Base-by-base conservation (phyloP, 2,113 vertebrate species). In the Carassius gibelio region DNA sequence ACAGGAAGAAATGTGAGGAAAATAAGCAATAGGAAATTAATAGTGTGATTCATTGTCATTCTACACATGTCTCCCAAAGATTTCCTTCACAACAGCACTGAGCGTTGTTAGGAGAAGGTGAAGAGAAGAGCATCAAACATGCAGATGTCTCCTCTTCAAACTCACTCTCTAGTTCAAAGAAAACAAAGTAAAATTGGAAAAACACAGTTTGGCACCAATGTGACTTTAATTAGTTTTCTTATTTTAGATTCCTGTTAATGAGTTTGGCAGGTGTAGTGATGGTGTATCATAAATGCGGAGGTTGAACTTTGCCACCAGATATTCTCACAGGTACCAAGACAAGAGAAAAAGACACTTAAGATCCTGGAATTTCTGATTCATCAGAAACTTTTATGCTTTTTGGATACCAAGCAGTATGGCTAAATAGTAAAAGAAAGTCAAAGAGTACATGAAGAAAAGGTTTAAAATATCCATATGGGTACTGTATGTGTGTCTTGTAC, bases 191-290 rank as follows among this genome's bases (percentile, higher is more conserved):
- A 72, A 77, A 66, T 23, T 45, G 50, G 50, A 23, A 57, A 30
- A 80, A 48, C 23, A 6, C 26, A 62, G 48, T 30, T 61, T 84
- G n/a, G 78, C 30, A 23, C 38, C 81, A 55, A 42, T 30, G 75
- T 68, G 80, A 71, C 81, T 86, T 76, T 84, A 82, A 87, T 88
- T 81, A 80, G 80, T 57, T 81, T 75, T 86, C 77, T 81, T 76
- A 72, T n/a, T 45, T 81, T 42, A 86, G 86, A 88, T 89, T 85
- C 68, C 68, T 88, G 69, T 87, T 91, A 86, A 88, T 88, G 85
- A 81, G 77, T 89, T 87, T 69, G 81, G 57, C 76, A 81, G 66
- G 61, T 80, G 75, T 68, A 75, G 52, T 83, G 62, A 80, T 52
- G 62, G 45, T 64, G 26, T 61, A 66, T 52, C 75, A 61, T 87